Conservation (phyloP, 2,888 invertebrate species). For the Acleris emargana region DNA sequence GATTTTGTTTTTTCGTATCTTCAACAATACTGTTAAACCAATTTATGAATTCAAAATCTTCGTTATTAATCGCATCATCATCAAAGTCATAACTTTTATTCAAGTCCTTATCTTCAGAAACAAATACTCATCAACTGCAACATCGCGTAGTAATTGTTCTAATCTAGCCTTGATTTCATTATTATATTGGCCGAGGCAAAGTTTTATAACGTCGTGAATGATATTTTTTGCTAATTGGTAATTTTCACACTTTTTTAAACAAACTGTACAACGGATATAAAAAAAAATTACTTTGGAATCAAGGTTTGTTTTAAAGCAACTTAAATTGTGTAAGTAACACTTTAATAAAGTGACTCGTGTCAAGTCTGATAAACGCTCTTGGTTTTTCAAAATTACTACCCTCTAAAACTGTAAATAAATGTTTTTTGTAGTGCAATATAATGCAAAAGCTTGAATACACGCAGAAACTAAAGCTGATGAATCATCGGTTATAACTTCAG, state of each 20-base stretch:
- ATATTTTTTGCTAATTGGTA: constrained; percentile 12
- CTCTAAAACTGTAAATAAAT: constrained; percentile 16
- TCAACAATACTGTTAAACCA: constrained; percentile 19
- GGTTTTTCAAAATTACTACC: constrained; percentile 10
- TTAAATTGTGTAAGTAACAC: constrained; percentile 19
- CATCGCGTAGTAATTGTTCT: constrained; percentile 4
- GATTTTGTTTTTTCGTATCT: constrained; percentile 5
- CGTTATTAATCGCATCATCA: constrained; percentile 11
- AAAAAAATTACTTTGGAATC: constrained; percentile 11
- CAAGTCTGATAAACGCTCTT: constrained; percentile 10
- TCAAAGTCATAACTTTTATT: constrained; percentile 9
- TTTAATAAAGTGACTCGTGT: constrained; percentile 25
- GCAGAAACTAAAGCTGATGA: constrained; percentile 31
- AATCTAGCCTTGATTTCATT: constrained; percentile 16
- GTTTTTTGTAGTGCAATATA: constrained; percentile 5
- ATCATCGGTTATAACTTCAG: constrained; percentile 41
- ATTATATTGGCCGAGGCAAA: constrained; percentile 22
- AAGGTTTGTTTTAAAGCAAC: constrained; percentile 13
- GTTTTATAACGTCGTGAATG: constrained; percentile 11
- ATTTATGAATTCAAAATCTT: constrained; percentile 16
- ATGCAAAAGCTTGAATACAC: constrained; percentile 16
- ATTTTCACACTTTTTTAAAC: constrained; percentile 21
- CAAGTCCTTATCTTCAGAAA: constrained; percentile 1
- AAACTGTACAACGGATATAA: constrained; percentile 17
- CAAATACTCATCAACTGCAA: constrained; percentile 1